Base-by-base conservation (phyloP, 37 sponge, comb jelly and placozoan species). In the Sycon ciliatum region DNA sequence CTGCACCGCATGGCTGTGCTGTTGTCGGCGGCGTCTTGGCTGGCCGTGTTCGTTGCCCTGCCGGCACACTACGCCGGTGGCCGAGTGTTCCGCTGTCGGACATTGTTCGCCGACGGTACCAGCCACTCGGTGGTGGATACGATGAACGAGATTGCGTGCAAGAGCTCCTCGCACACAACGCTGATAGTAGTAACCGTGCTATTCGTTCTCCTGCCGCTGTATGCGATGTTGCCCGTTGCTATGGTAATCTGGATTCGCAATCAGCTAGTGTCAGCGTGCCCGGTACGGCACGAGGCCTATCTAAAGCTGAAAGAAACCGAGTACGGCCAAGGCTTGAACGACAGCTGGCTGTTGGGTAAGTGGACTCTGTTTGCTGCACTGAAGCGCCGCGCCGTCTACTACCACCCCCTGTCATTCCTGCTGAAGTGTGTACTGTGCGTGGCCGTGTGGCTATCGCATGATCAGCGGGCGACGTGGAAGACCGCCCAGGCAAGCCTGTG, bases 231-330 rank as follows among this genome's bases (percentile, higher is more conserved):
- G 7, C 24, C 26, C 11, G 7, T 9, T 9, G 11, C 9, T 11
- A 60, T 60, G 63, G 16, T 60, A 9, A 11, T 22, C 9, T 9
- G 26, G 22, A 60, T 60, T 28, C 7, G 32, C 7, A 11, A 9
- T 22, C 63, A 60, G 32, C 32, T 60, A 24, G 7, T 71, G 62
- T 32, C 76, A 39, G 53, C 35, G 33, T 29, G n/a, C 4, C 35
- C 32, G 24, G 66, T 46, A 3, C 69, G 71, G 16, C 78, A 77
- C 30, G 78, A 77, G 62, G 78, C 72, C 3, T 77, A 75, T 36
- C n/a, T 76, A 3, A 53, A 67, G 38, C 71, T 77, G 56, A 77
- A 77, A 30, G 78, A 77, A 65, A 36, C 78, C 4, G 78, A 77
- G 40, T 77, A 77, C 24, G 69, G 38, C 36, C 71, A 72, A 30